Evolutionary conservation across 1,140 invertebrate species (phyloP).

Genomic region (Dinoponera quadriceps): DNA sequence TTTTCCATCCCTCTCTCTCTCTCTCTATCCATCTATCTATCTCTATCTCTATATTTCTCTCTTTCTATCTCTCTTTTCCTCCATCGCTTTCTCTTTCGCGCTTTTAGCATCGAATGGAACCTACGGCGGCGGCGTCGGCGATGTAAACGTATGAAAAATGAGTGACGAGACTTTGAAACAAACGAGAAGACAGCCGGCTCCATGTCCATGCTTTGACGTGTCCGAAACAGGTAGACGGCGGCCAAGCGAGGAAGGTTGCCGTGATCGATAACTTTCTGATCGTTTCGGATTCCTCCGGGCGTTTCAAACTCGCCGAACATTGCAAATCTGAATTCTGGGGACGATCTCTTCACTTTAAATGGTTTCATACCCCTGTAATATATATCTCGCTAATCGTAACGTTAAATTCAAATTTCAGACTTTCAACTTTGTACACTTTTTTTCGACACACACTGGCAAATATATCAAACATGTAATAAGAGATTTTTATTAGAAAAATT

Average conservation of each 20-base stretch:
- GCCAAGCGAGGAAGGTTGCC: slow-evolving; percentile 42
- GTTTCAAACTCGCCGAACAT: slow-evolving; percentile 36
- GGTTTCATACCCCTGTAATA: background rate
- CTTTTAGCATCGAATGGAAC: slow-evolving; percentile 41
- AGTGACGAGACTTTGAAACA: slow-evolving; percentile 81
- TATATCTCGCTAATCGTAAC: slow-evolving; percentile 19
- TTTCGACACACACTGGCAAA: background rate
- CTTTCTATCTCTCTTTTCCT: slow-evolving; percentile 11
- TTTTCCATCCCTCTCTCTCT: background rate
- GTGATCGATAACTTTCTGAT: slow-evolving; percentile 69
- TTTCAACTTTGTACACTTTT: background rate
- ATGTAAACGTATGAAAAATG: slow-evolving; percentile 82
- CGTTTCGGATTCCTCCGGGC: slow-evolving; percentile 20
- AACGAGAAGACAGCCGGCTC: slow-evolving; percentile 79
- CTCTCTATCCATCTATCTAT: background rate
- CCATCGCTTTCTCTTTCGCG: background rate
- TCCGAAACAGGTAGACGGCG: slow-evolving; percentile 69
- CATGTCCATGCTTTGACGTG: slow-evolving; percentile 63
- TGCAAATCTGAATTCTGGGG: slow-evolving; percentile 42
- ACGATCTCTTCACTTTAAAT: slow-evolving; percentile 35
- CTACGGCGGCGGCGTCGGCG: slow-evolving; percentile 39
- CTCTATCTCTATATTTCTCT: background rate
- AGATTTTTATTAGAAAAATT: too few species aligned
- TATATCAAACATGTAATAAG: background rate
- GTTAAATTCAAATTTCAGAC: background rate